Evolutionary conservation across 2,888 invertebrate genomes (phyloP).

Genomic region (Gryllus longicercus): DNA sequence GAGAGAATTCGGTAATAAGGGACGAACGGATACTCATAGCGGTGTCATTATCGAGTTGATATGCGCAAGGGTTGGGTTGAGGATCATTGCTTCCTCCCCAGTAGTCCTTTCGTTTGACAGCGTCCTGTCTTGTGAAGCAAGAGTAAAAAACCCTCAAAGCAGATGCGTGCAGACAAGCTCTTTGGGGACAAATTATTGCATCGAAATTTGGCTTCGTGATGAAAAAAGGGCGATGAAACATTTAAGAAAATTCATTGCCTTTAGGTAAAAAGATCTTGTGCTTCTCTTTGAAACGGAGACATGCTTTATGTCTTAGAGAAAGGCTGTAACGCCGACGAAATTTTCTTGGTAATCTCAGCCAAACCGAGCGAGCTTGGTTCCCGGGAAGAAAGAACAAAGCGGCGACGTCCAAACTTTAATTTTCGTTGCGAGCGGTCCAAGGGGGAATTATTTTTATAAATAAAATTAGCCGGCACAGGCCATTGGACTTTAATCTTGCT

Average conservation of each 20-base stretch:
- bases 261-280: not conserved
- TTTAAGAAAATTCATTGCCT: slow-evolving; percentile 1
- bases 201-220: not conserved
- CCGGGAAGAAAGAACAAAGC: not conserved
- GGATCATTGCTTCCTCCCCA: no score
- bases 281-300: slow-evolving; percentile 5
- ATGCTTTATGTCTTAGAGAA: not conserved
- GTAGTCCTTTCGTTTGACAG: no score
- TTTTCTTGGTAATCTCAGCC: not conserved
- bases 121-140: no score
- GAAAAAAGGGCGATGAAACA: not conserved
- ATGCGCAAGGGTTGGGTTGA: no score
- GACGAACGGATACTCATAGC: no score
- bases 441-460: slow-evolving; percentile 2
- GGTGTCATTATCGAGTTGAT: no score
- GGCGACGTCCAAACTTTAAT: not conserved
- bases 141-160: no score
- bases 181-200: not conserved
- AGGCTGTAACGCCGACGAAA: not conserved
- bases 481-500: not conserved
- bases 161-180: no score
- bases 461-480: not conserved
- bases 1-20: no score
- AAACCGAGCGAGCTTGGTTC: not conserved
- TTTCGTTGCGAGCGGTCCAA: not conserved